Base-by-base conservation (phyloP, 2,797 vertebrate species). In the Xiphorhynchus erythropygius region DNA sequence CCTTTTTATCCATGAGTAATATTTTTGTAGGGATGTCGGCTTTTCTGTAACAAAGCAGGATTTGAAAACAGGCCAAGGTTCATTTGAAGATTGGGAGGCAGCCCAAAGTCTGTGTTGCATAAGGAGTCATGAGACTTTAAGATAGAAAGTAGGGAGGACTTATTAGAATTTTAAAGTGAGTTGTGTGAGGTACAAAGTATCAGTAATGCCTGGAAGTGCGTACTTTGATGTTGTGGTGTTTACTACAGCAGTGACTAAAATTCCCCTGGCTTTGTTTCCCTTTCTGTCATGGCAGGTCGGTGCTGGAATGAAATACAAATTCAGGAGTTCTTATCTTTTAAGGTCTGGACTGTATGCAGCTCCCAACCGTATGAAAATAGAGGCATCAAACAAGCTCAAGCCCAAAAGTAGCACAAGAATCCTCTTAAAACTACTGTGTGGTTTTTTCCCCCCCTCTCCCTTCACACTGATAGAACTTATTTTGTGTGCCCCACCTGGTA, bases 131-230 rank as follows among this genome's bases (percentile, higher is more conserved):
- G 84, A 92, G 96, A 92, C 89, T 78, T 92, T 17, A 52, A 87
- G 90, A 83, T 82, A 89, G 52, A 87, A 79, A 60, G 52, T 12
- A 87, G 81, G 44, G 56, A 93, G 57, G 53, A 25, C 86, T 91
- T 87, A 93, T 59, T 95, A 92, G 87, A 95, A 85, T 81, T 94
- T 94, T 95, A 87, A 96, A 97, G 75, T 92, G 84, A 81, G 76
- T 67, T 49, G 76, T 87, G n/a, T 80, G 55, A 77, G 30, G 84
- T 90, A 12, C 73, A 65, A 84, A 83, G 90, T 92, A 85, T 87
- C 82, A 46, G 76, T 65, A 81, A 59, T 52, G 89, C 83, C 79
- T 96, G 75, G 53, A 77, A 95, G 87, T 89, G 44, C 55, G 76
- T 75, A 46, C 93, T 96, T 96, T 92, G 93, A 80, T 94, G 90